These are phyloP conservation scores for Adelphocoris suturalis DNA, from an alignment of 2,888 invertebrate species.

Conservation along the genomic window DNA sequence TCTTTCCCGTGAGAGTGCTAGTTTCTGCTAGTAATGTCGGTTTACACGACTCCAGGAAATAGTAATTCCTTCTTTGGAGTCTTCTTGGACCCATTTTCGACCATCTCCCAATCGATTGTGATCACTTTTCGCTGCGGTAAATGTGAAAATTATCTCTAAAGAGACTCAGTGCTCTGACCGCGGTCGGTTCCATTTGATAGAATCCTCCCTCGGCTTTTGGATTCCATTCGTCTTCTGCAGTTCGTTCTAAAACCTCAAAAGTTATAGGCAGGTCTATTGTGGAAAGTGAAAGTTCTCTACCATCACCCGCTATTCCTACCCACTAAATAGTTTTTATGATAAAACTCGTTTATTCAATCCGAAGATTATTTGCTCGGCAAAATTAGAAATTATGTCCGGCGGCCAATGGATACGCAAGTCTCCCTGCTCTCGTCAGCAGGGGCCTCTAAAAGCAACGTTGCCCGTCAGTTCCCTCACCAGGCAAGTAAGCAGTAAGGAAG, in stretches of 20 bases:
- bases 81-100: too few relatives aligned
- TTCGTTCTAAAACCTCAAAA: background rate
- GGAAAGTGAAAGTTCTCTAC: background rate
- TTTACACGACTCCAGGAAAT: background rate
- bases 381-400: conserved; percentile 53
- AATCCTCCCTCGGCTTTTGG: background rate
- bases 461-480: conserved; percentile 87
- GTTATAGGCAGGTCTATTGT: background rate
- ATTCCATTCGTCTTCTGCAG: background rate
- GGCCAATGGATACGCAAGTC: conserved; percentile 82
- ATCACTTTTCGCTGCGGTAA: conserved; percentile 5
- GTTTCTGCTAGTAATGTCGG: background rate
- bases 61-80: background rate
- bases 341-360: background rate
- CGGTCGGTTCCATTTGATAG: conserved; percentile 57
- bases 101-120: conserved; percentile 10
- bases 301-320: background rate
- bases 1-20: background rate
- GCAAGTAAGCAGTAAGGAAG: conserved; percentile 82
- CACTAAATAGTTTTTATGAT: background rate
- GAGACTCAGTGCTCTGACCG: conserved; percentile 58
- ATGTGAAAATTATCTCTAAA: conserved; percentile 8
- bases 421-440: conserved; percentile 81
- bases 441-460: conserved; percentile 88
- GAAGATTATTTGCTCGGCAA: background rate